Evolutionary conservation across 2,797 vertebrate species (phyloP).

Genomic region (Sebastes elongatus): DNA sequence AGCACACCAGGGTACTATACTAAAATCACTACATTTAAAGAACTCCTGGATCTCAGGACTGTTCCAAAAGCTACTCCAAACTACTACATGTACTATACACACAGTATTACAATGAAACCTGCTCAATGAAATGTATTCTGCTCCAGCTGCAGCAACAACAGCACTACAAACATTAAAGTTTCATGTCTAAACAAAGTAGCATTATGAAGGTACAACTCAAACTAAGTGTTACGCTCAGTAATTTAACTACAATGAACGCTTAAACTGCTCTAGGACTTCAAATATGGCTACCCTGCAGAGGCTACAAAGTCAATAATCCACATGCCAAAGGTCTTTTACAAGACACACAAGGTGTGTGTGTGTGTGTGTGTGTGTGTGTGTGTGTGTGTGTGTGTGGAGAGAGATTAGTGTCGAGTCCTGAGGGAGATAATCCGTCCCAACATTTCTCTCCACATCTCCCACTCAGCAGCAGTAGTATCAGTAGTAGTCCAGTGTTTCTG

Average conservation of each 20-base stretch:
- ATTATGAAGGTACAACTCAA: neutral
- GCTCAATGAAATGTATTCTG: neutral
- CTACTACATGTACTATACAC: neutral
- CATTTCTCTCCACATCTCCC: slow-evolving; percentile 28
- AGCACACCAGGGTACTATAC: neutral
- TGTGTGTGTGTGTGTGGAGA: neutral
- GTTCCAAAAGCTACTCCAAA: neutral
- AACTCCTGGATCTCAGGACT: neutral
- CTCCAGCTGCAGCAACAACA: neutral
- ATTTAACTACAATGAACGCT: neutral
- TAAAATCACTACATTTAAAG: neutral
- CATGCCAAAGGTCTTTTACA: slow-evolving; percentile 61
- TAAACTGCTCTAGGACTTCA: slow-evolving; percentile 22
- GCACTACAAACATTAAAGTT: neutral
- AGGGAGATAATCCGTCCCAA: slow-evolving; percentile 60
- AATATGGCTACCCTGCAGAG: slow-evolving; percentile 49
- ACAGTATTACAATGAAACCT: neutral
- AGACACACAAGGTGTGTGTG: slow-evolving; percentile 34
- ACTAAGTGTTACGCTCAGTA: neutral
- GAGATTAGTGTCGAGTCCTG: slow-evolving; percentile 54
- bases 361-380: neutral
- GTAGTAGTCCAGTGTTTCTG: neutral
- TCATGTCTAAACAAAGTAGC: neutral
- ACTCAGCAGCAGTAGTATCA: neutral
- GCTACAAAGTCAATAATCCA: slow-evolving; percentile 65